Evolutionary conservation across 2,888 invertebrate genomes (phyloP).

Genomic region (Litoditis marina): DNA sequence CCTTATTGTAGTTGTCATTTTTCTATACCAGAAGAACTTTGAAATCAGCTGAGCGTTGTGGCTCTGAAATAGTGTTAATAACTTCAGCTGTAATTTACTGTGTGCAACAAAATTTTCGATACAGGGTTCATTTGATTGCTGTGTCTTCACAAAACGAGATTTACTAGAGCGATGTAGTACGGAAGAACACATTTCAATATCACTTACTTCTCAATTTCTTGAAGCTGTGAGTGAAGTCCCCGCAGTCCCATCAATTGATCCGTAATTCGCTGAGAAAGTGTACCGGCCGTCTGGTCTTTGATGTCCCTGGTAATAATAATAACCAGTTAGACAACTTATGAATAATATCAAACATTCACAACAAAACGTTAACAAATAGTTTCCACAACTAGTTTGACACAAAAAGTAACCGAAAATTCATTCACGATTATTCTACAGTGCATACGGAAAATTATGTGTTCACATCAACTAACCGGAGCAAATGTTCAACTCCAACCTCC

Average conservation of each 20-base stretch:
- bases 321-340: too few relatives aligned
- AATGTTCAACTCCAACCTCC: constrained; percentile 98
- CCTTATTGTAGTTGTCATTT: too few relatives aligned
- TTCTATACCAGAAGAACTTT: too few relatives aligned
- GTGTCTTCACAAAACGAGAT: background rate
- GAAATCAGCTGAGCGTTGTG: too few relatives aligned
- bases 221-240: constrained; percentile 86
- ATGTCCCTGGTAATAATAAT: constrained; percentile 64
- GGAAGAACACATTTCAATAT: background rate
- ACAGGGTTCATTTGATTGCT: background rate
- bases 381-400: too few relatives aligned
- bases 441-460: background rate
- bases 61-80: too few relatives aligned
- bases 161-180: background rate
- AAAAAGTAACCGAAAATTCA: background rate
- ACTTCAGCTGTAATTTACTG: too few relatives aligned
- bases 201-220: constrained; percentile 71
- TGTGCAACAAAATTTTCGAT: background rate
- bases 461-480: constrained; percentile 83
- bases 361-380: too few relatives aligned
- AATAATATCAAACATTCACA: too few relatives aligned
- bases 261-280: constrained; percentile 92
- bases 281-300: constrained; percentile 88
- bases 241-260: constrained; percentile 91
- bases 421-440: background rate